phyloP scores from a whole-genome alignment of 2,888 invertebrate genomes.

The Thera britannica region DNA sequence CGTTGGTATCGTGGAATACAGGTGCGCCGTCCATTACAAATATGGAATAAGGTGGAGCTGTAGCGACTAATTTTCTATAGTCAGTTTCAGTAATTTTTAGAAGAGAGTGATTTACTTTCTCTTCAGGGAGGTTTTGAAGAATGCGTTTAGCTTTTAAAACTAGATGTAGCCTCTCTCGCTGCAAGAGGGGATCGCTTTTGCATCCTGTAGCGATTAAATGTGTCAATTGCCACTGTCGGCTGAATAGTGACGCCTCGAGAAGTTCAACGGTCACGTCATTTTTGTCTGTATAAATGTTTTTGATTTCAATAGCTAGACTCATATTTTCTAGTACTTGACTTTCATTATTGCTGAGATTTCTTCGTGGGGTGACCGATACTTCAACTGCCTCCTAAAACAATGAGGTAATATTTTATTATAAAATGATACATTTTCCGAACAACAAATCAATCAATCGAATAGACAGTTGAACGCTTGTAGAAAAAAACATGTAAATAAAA shows the following conservation, averaged over 20 bases:
- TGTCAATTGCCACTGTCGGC: slow-evolving; percentile 85
- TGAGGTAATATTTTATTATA: background rate
- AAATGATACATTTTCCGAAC: background rate
- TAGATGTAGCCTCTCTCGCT: slow-evolving; percentile 73
- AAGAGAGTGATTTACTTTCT: slow-evolving; percentile 61
- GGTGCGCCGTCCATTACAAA: slow-evolving; percentile 65
- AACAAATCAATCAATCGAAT: too few species aligned
- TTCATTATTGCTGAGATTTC: slow-evolving; percentile 71
- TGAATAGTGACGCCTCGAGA: slow-evolving; percentile 85
- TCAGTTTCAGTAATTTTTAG: slow-evolving; percentile 66
- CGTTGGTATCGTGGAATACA: slow-evolving; percentile 57
- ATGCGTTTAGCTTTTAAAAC: slow-evolving; percentile 69
- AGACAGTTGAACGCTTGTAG: too few species aligned
- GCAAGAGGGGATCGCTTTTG: slow-evolving; percentile 55
- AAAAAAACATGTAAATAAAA: too few species aligned
- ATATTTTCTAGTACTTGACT: slow-evolving; percentile 82
- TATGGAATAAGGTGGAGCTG: slow-evolving; percentile 62
- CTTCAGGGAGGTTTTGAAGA: slow-evolving; percentile 51
- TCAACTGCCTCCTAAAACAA: slow-evolving; percentile 83
- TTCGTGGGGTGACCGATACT: slow-evolving; percentile 80
- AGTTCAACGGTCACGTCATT: slow-evolving; percentile 85
- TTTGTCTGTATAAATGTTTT: slow-evolving; percentile 88
- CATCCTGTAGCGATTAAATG: slow-evolving; percentile 64
- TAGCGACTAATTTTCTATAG: slow-evolving; percentile 43
- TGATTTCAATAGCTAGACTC: slow-evolving; percentile 87